A percentile compares a stretch with the other conserved stretches of the same genome.
phyloP scores from a whole-genome alignment of 1,140 invertebrate genomes.

The Hylaeus volcanicus region DNA sequence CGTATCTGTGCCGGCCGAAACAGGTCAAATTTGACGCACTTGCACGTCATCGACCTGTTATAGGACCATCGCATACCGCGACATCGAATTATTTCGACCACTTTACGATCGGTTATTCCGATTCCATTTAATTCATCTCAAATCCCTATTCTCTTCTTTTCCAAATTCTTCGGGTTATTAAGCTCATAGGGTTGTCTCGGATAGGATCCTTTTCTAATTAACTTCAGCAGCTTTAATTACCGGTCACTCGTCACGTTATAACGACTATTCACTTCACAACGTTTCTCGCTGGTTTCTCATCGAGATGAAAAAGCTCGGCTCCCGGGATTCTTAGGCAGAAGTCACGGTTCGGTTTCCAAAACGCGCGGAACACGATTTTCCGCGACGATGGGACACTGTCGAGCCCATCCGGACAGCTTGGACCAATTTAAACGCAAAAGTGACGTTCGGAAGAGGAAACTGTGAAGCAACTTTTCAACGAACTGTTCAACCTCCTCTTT shows the following conservation, averaged over 20 bases:
- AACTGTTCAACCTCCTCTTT: not conserved
- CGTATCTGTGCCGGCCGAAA: not conserved
- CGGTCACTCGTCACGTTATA: too few species aligned
- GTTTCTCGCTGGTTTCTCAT: not conserved
- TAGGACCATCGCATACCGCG: not conserved
- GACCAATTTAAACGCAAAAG: not conserved
- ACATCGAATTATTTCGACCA: not conserved
- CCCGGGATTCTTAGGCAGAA: not conserved
- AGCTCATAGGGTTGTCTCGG: too few species aligned
- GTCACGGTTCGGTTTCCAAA: not conserved
- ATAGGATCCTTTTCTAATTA: too few species aligned
- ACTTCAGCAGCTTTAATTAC: too few species aligned
- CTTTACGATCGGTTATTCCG: too few species aligned
- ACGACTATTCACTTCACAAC: not conserved
- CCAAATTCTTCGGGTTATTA: too few species aligned
- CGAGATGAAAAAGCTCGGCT: not conserved
- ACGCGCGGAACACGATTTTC: not conserved
- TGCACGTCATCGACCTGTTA: not conserved
- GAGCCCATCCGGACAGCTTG: not conserved
- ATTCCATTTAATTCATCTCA: too few species aligned
- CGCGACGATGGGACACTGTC: not conserved
- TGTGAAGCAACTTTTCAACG: not conserved
- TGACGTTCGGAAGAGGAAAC: too few species aligned
- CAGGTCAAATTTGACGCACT: not conserved
- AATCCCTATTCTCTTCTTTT: too few species aligned